Conservation (phyloP, 2,888 invertebrate genomes). For the Gonocerus acuteangulatus region DNA sequence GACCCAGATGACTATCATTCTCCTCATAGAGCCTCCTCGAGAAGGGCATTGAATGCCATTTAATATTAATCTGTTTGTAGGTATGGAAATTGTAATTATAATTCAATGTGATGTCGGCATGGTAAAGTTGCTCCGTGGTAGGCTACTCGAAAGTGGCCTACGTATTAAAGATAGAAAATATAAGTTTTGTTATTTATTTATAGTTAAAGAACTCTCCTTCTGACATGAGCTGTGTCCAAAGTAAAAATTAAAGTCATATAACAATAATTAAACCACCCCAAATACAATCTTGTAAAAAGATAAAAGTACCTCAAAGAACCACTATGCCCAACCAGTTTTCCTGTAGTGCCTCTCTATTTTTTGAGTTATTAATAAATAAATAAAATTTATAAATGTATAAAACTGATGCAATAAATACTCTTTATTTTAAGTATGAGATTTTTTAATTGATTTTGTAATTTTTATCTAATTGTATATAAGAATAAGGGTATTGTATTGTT, state of each 20-base stretch:
- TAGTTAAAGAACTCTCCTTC: background rate
- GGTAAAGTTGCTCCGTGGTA: too few relatives aligned
- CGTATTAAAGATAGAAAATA: background rate
- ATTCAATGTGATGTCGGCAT: background rate
- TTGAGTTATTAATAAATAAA: too few relatives aligned
- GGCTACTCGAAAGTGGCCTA: too few relatives aligned
- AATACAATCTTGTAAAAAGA: too few relatives aligned
- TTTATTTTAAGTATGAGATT: too few relatives aligned
- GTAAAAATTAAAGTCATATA: background rate
- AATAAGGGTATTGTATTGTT: background rate
- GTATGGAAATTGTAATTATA: conserved; percentile 24
- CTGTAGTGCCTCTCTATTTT: too few relatives aligned
- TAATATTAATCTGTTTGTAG: conserved; percentile 46
- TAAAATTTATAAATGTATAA: too few relatives aligned
- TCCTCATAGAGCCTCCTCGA: conserved; percentile 53
- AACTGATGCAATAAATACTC: too few relatives aligned
- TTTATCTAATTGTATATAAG: background rate
- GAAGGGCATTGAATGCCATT: conserved; percentile 66
- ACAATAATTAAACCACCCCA: too few relatives aligned
- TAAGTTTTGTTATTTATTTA: background rate
- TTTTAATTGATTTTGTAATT: too few relatives aligned
- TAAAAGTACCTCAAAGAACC: too few relatives aligned
- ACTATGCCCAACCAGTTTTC: too few relatives aligned
- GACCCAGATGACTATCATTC: conserved; percentile 44
- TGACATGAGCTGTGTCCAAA: background rate